Evolutionary conservation across 2,888 invertebrate species (phyloP), one percentile per base, ranked within the genome.

Genomic region (Trichacis sp.): DNA sequence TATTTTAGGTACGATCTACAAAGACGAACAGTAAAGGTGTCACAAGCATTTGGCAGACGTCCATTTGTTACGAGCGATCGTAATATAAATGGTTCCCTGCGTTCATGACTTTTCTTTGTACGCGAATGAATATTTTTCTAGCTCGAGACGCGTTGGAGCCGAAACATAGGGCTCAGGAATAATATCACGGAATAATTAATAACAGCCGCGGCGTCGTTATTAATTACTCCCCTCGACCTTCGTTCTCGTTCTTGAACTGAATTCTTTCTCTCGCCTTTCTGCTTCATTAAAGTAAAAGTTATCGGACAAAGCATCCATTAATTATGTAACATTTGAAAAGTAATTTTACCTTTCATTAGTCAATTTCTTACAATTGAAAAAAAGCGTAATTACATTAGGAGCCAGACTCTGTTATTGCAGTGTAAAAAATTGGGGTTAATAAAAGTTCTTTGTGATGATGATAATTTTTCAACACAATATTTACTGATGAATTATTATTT

Each of bases 21-120:
- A 9, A 51, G 46, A 4, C 45, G 52, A 36, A 55, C 52, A 12
- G 40, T 42, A 62, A 67, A 63, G 59, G 67, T 63, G 67, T 59
- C 58, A 51, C 48, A 18, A 54, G 38, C 45, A 47, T 46, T 33
- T 55, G 45, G 47, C 54, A 49, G 43, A 47, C 46, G 40, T 42
- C 58, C 53, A 49, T 63, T 58, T 62, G 49, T 53, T 49, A 45
- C 47, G 19, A 36, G 30, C 42, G 42, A 40, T 47, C 50, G 45
- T 24, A 53, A 59, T 36, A 56, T 63, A 67, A 60, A 63, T 67
- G 60, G 56, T 54, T 53, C 46, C 58, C 55, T 63, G 60, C 56
- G 51, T 62, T 62, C 54, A 47, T 42, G 6, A 12, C 43, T 24
- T 47, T 51, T 55, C 59, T 59, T 46, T 67, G 20, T 51, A 63